Evolutionary conservation across 30 jellyfish, hydroid and myxozoan species (phyloP).

Genomic region (Hydra vulgaris): DNA sequence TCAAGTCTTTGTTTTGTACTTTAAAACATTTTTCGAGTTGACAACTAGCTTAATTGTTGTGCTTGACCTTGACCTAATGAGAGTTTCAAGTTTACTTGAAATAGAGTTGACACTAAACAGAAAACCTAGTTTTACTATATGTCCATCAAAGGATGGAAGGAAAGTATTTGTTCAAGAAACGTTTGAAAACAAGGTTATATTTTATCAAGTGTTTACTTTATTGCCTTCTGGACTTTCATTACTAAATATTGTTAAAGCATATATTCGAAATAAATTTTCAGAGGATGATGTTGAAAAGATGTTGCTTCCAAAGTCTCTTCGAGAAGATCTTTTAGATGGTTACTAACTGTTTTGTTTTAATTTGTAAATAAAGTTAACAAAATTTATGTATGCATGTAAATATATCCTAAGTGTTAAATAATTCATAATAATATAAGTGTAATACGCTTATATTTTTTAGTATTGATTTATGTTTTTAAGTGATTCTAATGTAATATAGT

Average conservation of each 20-base stretch:
- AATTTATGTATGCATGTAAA: too few relatives aligned
- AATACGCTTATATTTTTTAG: too few relatives aligned
- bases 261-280: constrained; percentile 14
- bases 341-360: neutral
- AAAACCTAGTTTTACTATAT: constrained; percentile 9
- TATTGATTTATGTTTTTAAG: too few relatives aligned
- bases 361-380: neutral
- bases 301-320: neutral
- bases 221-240: constrained; percentile 12
- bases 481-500: too few relatives aligned
- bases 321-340: constrained; percentile 9
- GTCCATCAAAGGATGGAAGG: constrained; percentile 10
- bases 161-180: constrained; percentile 32
- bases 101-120: constrained; percentile 22
- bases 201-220: constrained; percentile 22
- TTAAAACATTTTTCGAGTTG: neutral
- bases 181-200: constrained; percentile 17
- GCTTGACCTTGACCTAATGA: neutral
- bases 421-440: too few relatives aligned
- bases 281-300: constrained; percentile 12
- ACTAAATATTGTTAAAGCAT: constrained; percentile 14
- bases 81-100: constrained; percentile 10
- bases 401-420: too few relatives aligned
- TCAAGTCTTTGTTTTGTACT: constrained; percentile 9
- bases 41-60: constrained; percentile 9